Evolutionary conservation across 2,888 invertebrate species (phyloP), one percentile per base, ranked within the genome.

Genomic region (Amblyjoppa fuscipennis): DNA sequence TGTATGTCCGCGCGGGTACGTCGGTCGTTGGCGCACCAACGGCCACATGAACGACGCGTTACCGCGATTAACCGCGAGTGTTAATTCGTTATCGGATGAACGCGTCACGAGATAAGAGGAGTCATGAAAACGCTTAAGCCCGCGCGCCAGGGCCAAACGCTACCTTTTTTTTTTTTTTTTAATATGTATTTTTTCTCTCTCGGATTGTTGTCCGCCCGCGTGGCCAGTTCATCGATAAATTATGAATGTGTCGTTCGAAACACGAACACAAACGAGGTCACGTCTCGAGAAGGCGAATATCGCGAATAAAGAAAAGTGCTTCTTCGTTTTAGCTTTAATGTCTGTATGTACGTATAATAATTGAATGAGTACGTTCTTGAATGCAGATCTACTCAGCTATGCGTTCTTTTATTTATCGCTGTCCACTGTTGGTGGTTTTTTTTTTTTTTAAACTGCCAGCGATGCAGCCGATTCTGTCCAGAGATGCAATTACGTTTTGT

Each of bases 41-140:
- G 34, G 64, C 64, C 53, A 64, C 75, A 77, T 51, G 38, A 71
- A 73, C 45, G 69, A 88, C 80, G 91, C 90, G 90, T 92, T 91
- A 90, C 89, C 91, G 87, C 87, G 83, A 90, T 92, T 91, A 91
- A 90, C 79, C 89, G 85, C 25, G 80, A 87, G 89, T 25, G 79
- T 91, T 93, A 93, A 92, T 92, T 90, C 88, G 80, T 84, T 71
- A 83, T 83, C 86, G 86, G 73, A 61, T 45, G 79, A 88, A 84
- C 85, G 84, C 82, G 73, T 68, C 34, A 41, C 53, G n/a, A 49
- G 41, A 49, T 20, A 74, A 69, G 66, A 81, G 80, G 80, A 76
- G 64, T 66, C 74, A 59, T 64, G 31, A 31, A 84, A 87, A 86
- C 74, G 77, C 78, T 88, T 83, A 56, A 80, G 51, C 51, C 53